Conservation (phyloP, 2,888 invertebrate genomes). For the Leptinotarsa rubiginosa region DNA sequence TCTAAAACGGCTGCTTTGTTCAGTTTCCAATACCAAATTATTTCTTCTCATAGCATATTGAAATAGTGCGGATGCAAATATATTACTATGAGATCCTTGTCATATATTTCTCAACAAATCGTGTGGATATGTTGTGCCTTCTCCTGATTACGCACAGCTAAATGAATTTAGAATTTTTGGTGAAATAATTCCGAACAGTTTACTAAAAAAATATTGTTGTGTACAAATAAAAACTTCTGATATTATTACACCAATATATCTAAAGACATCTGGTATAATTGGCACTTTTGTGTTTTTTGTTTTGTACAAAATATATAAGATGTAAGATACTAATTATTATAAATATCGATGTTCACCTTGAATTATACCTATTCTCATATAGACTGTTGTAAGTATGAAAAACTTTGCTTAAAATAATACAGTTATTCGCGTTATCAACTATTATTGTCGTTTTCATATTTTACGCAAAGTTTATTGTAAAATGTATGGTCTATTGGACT, state of each 20-base stretch:
- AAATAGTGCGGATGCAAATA: constrained; percentile 13
- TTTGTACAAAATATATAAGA: constrained; percentile 58
- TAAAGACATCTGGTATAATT: constrained; percentile 44
- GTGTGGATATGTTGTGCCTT: constrained; percentile 62
- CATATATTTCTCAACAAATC: constrained; percentile 53
- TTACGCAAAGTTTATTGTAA: constrained; percentile 48
- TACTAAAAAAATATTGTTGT: neutral
- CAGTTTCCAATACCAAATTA: constrained; percentile 28
- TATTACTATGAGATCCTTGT: constrained; percentile 31
- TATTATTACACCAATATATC: constrained; percentile 31
- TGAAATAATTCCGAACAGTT: constrained; percentile 14
- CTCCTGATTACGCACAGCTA: constrained; percentile 62
- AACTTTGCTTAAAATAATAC: constrained; percentile 46
- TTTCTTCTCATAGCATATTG: constrained; percentile 11
- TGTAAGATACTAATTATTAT: constrained; percentile 58
- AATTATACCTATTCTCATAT: constrained; percentile 38
- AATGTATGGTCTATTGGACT: constrained; percentile 44
- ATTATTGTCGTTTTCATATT: constrained; percentile 36
- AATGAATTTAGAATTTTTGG: constrained; percentile 44
- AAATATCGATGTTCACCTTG: constrained; percentile 54
- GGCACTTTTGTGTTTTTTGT: constrained; percentile 55
- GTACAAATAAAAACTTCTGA: constrained; percentile 1
- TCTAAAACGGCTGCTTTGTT: constrained; percentile 51
- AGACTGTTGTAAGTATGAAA: constrained; percentile 50
- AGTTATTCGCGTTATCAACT: constrained; percentile 22